A percentile compares a stretch with the other conserved stretches of the same genome.
These are phyloP conservation scores for Aegotheles bennettii DNA, from an alignment of 2,113 vertebrate species.

Conservation along the genomic window DNA sequence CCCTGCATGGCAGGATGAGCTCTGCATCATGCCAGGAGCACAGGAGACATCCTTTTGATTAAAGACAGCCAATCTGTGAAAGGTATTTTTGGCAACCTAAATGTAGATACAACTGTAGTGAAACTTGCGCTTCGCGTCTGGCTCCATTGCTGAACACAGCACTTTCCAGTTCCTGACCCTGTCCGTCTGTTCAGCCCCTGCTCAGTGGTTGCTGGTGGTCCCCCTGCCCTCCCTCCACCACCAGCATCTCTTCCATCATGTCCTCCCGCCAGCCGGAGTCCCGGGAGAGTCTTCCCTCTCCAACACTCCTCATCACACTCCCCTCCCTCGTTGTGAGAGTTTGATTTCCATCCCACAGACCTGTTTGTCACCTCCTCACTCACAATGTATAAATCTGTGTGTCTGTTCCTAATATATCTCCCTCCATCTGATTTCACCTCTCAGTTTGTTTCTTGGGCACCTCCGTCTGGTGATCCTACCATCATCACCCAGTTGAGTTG, in stretches of 20 bases:
- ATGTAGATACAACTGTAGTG: slow-evolving; percentile 40
- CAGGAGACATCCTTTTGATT: slow-evolving; percentile 50
- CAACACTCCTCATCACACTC: neutral
- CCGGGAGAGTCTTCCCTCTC: slow-evolving; percentile 7
- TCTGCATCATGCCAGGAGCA: neutral
- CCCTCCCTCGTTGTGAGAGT: slow-evolving; percentile 3
- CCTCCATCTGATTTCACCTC: slow-evolving; percentile 55
- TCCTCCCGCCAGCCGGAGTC: neutral
- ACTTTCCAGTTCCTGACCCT: neutral
- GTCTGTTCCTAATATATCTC: slow-evolving; percentile 54
- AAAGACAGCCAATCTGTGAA: slow-evolving; percentile 35
- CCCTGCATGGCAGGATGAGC: neutral
- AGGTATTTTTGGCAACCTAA: slow-evolving; percentile 55
- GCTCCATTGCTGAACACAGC: fast-evolving
- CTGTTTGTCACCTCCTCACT: slow-evolving; percentile 58
- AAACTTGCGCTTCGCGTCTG: neutral
- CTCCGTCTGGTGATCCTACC: slow-evolving; percentile 43
- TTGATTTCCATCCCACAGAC: slow-evolving; percentile 38
- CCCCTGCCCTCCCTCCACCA: neutral
- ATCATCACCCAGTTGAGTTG: slow-evolving; percentile 12
- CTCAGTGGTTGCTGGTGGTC: neutral
- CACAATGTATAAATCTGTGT: slow-evolving; percentile 28
- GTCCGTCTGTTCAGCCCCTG: neutral
- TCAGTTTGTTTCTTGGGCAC: slow-evolving; percentile 40
- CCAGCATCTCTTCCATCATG: neutral